Base-by-base conservation (phyloP, 1,140 invertebrate species). In the Hylyphantes graminicola region DNA sequence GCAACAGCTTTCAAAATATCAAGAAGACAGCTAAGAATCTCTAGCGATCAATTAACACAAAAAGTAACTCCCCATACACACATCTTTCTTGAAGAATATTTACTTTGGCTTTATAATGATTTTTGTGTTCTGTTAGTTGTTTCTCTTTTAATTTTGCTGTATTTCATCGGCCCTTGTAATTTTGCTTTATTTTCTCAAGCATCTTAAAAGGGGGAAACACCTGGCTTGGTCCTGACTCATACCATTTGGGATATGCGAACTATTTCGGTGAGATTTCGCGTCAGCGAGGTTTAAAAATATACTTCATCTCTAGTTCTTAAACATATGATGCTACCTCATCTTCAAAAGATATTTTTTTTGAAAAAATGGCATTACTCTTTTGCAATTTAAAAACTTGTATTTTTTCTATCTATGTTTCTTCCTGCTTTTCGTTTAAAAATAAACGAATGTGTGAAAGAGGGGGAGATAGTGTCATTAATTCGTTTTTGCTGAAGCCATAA, bases 251-350 rank as follows among this genome's bases (percentile, higher is more conserved):
- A 70, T 70, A 70, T 70, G 50, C n/a, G 68, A n/a, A 70, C 68
- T 70, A 70, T 70, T 70, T 70, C 53, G 19, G 68, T 17, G 68
- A 51, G n/a, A 53, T 70, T 59, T 74, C 55, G 72, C 72, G 72
- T 74, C 72, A 74, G 54, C 72, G 50, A n/a, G 19, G 17, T 17
- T 48, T 74, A 74, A 74, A 74, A 74, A 74, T 74, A 74, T 74
- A 74, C 72, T 57, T 74, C 72, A 59, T 53, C 72, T 55, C 55
- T 11, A 15, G 53, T 6, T 74, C 59, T 55, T 59, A 17, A 59
- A 74, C 72, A 74, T 74, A 51, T 74, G 72, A 57, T 74, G 21
- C 55, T 35, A 59, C 53, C 72, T 74, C 72, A 13, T 74, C 72
- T 57, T 57, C 59, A 57, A 57, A 55, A 57, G 15, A 57, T 74